These are phyloP conservation scores for Isoperla grammatica DNA, from an alignment of 2,888 invertebrate genomes.

Conservation along the genomic window DNA sequence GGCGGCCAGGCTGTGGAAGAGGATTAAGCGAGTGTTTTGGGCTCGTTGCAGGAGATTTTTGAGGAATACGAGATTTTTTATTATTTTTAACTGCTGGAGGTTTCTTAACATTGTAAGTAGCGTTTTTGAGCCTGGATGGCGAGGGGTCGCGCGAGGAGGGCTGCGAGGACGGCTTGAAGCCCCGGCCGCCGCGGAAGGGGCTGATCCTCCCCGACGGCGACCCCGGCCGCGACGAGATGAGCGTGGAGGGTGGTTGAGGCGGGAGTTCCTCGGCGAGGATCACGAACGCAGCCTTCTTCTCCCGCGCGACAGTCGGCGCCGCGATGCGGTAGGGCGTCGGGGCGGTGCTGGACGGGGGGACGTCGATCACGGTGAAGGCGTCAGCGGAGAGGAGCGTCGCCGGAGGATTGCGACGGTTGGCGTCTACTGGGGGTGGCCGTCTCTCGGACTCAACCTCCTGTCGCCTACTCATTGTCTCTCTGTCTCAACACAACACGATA, in stretches of 20 bases:
- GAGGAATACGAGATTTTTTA: constrained; percentile 14
- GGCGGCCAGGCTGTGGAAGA: not conserved
- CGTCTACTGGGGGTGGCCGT: not conserved
- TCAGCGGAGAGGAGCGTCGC: constrained; percentile 12
- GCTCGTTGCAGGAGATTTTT: constrained; percentile 3
- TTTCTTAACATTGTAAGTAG: constrained; percentile 45
- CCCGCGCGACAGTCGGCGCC: constrained; percentile 31
- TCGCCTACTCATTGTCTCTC: too few relatives aligned
- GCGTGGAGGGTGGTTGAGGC: constrained; percentile 37
- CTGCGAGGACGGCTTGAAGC: constrained; percentile 52
- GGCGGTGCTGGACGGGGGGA: constrained; percentile 33
- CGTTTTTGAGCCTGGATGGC: constrained; percentile 48
- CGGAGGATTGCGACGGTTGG: not conserved
- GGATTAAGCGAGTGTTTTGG: not conserved
- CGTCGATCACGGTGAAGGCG: constrained; percentile 32
- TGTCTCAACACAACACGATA: too few relatives aligned
- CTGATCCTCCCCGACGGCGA: constrained; percentile 50
- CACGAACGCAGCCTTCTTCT: constrained; percentile 53
- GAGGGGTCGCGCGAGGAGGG: constrained; percentile 49
- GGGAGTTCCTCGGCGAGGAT: constrained; percentile 57
- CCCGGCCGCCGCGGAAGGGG: constrained; percentile 58
- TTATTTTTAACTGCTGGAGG: not conserved
- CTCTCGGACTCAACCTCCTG: too few relatives aligned
- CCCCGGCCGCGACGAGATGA: constrained; percentile 42
- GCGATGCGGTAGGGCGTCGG: constrained; percentile 31